Evolutionary conservation across 2,113 vertebrate species (phyloP).

Genomic region (Alligator sinensis): DNA sequence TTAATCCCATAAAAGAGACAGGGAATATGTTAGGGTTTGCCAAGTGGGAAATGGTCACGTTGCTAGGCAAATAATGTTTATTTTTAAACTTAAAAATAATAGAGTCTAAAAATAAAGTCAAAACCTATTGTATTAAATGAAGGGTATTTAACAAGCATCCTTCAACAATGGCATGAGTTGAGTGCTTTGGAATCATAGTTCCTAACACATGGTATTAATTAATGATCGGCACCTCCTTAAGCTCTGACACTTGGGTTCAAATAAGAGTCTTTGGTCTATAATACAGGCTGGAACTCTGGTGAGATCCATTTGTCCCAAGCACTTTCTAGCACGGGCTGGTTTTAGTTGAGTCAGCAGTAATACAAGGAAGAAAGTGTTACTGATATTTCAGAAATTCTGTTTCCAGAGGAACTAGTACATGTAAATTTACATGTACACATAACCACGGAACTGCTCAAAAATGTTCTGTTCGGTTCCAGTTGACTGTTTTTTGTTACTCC

Average conservation of each 20-base stretch:
- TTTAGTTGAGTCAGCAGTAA: not conserved
- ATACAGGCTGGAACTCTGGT: not conserved
- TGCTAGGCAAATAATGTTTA: constrained; percentile 33
- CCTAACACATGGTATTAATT: not conserved
- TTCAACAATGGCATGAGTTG: not conserved
- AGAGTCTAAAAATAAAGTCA: constrained; percentile 2
- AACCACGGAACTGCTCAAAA: not conserved
- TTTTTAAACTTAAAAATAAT: constrained; percentile 58
- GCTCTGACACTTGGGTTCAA: not conserved
- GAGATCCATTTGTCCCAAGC: not conserved
- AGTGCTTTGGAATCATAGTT: not conserved
- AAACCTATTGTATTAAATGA: constrained; percentile 27
- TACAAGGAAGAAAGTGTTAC: not conserved
- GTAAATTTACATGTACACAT: not conserved
- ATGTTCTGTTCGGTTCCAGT: not conserved
- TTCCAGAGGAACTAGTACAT: not conserved
- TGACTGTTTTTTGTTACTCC: not conserved
- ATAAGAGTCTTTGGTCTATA: not conserved
- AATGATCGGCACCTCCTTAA: not conserved
- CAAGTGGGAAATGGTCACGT: constrained; percentile 51
- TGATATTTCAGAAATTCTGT: not conserved
- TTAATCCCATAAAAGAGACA: not conserved
- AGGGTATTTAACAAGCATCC: not conserved
- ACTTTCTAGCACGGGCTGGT: not conserved
- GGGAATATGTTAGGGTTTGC: not conserved